Percentiles rank a stretch among this genome's conserved stretches.
These are phyloP conservation scores for Spilogale gracilis DNA, from an alignment of 2,113 vertebrate genomes.

Conservation along the genomic window DNA sequence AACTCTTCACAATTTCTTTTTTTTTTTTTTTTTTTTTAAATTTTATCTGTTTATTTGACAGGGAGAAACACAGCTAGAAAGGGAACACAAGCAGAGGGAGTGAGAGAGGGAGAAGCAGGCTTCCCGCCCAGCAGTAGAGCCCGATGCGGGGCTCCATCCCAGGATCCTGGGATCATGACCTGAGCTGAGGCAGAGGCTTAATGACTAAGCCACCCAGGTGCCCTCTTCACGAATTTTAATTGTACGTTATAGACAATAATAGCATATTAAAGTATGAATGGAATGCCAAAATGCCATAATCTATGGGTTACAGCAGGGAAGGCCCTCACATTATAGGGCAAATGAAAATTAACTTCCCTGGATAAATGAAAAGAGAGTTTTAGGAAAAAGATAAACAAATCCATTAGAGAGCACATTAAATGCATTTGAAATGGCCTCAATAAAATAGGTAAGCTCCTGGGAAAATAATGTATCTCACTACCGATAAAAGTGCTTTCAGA, in stretches of 20 bases:
- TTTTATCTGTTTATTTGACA: no score
- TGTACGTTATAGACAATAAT: not conserved
- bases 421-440: slow-evolving; percentile 57
- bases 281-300: not conserved
- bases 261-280: not conserved
- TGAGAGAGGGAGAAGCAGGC: no score
- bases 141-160: no score
- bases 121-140: no score
- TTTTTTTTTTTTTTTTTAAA: no score
- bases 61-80: no score
- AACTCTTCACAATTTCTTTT: not conserved
- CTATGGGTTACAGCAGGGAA: not conserved
- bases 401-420: slow-evolving; percentile 58
- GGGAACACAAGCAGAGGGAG: no score
- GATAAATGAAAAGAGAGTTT: not conserved
- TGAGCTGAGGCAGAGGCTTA: no score
- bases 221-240: not conserved
- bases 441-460: slow-evolving; percentile 44
- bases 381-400: slow-evolving; percentile 54
- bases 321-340: slow-evolving; percentile 4
- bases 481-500: slow-evolving; percentile 55
- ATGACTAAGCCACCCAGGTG: no score
- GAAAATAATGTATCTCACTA: slow-evolving; percentile 54
- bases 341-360: slow-evolving; percentile 60
- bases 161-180: no score